These are phyloP conservation scores for Cynaeus angustus DNA, from an alignment of 2,888 invertebrate species.

Conservation along the genomic window DNA sequence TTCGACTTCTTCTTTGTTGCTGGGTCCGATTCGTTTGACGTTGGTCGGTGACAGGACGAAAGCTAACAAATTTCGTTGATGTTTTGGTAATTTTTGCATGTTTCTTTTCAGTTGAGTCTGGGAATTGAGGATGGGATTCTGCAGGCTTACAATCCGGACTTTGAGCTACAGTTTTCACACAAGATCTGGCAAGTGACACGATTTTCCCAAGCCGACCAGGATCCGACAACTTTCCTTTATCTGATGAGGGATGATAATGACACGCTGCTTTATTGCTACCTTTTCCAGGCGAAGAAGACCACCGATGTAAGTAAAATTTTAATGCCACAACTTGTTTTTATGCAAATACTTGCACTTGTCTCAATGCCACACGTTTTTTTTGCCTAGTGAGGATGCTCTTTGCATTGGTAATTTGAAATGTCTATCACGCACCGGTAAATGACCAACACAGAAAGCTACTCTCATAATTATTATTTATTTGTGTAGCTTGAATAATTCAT, in stretches of 20 bases:
- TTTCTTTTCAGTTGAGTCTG: conserved; percentile 78
- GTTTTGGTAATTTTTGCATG: neutral
- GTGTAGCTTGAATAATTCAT: too few relatives aligned
- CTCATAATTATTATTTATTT: too few relatives aligned
- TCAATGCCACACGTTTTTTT: too few relatives aligned
- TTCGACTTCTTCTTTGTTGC: conserved; percentile 49
- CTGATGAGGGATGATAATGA: conserved; percentile 82
- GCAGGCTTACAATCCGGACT: conserved; percentile 81
- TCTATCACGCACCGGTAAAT: too few relatives aligned
- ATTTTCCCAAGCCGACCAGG: conserved; percentile 70
- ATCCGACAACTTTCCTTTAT: conserved; percentile 79
- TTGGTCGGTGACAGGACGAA: conserved; percentile 53
- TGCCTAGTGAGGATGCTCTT: too few relatives aligned
- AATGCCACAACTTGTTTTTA: too few relatives aligned
- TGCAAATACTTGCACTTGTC: too few relatives aligned
- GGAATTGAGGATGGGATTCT: conserved; percentile 81
- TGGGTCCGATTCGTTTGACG: conserved; percentile 50
- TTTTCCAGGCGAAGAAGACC: conserved; percentile 80
- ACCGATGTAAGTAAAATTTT: conserved; percentile 78
- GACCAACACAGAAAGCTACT: too few relatives aligned
- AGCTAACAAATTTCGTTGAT: neutral
- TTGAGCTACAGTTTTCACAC: conserved; percentile 81
- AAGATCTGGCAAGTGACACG: conserved; percentile 77
- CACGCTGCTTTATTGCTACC: conserved; percentile 82
- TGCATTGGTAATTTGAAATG: too few relatives aligned